Conservation (phyloP, 1,140 invertebrate genomes). For the Cardiocondyla obscurior region DNA sequence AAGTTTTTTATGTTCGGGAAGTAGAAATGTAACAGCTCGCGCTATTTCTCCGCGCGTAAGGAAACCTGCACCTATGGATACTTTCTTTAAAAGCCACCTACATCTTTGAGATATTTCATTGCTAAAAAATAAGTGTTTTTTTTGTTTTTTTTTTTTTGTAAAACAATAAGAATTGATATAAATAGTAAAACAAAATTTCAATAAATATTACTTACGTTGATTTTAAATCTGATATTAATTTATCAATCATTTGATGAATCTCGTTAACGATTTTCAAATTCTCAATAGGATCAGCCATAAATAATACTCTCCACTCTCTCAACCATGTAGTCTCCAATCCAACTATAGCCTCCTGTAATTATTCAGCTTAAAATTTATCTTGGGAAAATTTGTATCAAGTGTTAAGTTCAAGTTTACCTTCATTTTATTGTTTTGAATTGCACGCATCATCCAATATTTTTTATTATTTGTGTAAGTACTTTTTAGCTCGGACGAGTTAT, state of each 20-base stretch:
- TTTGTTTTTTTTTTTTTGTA: too few species aligned
- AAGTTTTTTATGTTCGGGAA: constrained; percentile 82
- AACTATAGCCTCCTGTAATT: constrained; percentile 84
- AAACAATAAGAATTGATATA: constrained; percentile 36
- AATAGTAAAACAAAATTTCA: not conserved
- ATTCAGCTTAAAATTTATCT: constrained; percentile 12
- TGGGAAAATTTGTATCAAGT: constrained; percentile 2
- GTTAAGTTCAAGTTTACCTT: constrained; percentile 80
- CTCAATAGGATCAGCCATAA: constrained; percentile 85
- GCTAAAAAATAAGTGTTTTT: too few species aligned
- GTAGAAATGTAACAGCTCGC: constrained; percentile 77
- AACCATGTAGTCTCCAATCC: constrained; percentile 87
- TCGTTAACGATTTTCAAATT: constrained; percentile 67
- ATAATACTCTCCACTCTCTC: constrained; percentile 86
- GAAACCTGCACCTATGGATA: constrained; percentile 76
- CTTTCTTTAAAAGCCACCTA: constrained; percentile 84
- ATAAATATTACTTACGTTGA: constrained; percentile 78
- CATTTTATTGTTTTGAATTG: constrained; percentile 85
- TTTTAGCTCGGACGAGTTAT: constrained; percentile 74
- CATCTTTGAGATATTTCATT: constrained; percentile 78
- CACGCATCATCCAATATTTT: constrained; percentile 85
- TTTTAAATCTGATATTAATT: constrained; percentile 80
- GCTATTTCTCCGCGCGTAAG: constrained; percentile 82
- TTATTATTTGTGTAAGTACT: constrained; percentile 77
- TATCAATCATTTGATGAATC: constrained; percentile 81